Evolutionary conservation across 1,140 invertebrate species (phyloP), one percentile per base, ranked within the genome.

Genomic region (Protaetia brevitarsis): DNA sequence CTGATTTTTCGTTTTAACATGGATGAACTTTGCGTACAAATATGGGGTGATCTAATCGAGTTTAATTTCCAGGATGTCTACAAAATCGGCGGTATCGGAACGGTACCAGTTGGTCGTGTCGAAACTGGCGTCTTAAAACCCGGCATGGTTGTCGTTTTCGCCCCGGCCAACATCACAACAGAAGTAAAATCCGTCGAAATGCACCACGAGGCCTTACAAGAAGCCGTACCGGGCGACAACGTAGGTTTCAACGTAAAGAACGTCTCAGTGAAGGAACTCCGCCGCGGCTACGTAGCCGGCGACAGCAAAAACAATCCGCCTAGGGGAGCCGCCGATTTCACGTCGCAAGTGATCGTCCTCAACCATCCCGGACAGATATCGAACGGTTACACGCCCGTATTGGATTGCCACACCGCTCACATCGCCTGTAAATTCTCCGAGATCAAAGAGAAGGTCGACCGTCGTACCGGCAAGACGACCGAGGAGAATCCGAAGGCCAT

Each of bases 221-320:
- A 99, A 78, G 97, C 96, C 72, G 86, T 95, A 67, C 96, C 97
- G 60, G 96, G 96, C 68, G 97, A 99, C 84, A 99, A 99, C 78
- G 96, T 99, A 74, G 97, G 96, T 76, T 99, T 99, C 85, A 99
- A 99, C 86, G 94, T 99, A 3, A 99, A 99, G 87, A 98, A 98
- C 87, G 94, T 99, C 4, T 96, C 96, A 3, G 95, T 99, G 30
- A 99, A 99, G 83, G 97, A 99, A 79, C 84, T 99, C 79, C 89
- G 95, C 78, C 91, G 97, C 83, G 97, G 97, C 63, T 98, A 92
- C 74, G 97, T 99, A 13, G 92, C 93, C 76, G 97, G 96, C 64
- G 97, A 99, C 82, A 95, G 94, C 62, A 99, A 99, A 83, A 94
- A 90, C 80, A 91, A 91, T 76, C 96, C 97, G 65, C 96, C 97